Evolutionary conservation across 1,140 invertebrate species (phyloP), one percentile per base, ranked within the genome.

Genomic region (Mercenaria mercenaria): DNA sequence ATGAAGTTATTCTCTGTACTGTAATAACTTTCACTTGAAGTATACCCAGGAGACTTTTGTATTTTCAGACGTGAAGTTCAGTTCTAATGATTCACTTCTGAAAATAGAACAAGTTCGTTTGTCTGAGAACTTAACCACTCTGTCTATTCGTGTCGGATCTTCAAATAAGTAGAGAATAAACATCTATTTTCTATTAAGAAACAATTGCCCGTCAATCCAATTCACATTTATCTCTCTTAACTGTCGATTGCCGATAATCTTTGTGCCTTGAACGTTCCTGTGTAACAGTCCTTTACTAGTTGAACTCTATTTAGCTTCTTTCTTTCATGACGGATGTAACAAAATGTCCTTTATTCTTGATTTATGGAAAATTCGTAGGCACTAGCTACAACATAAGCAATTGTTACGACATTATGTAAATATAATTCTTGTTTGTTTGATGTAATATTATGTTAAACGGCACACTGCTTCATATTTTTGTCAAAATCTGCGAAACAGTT

Each of bases 221-320:
- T 11, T 67, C 61, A 8, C 26, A 67, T 11, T 37, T 37, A 67
- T 67, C 61, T 67, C 61, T 67, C 61, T 67, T n/a, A 67, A 32
- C 52, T 32, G 61, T 67, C 61, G 61, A 67, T 67, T 67, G 32
- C 32, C 61, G n/a, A n/a, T n/a, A n/a, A n/a, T n/a, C n/a, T n/a
- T 67, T 67, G 26, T 37, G 3, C 61, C 61, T 67, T 67, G 61
- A 67, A 37, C 61, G 26, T 18, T 32, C 26, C 15, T 32, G 61
- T 67, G 61, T 67, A 67, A 37, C 61, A 37, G 61, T 67, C n/a
- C n/a, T 67, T 32, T 3, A 67, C 61, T 11, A 67, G 18, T 32
- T 67, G 61, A 67, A 32, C 26, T 29, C 61, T n/a, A n/a, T n/a
- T n/a, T n/a, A n/a, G n/a, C n/a, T n/a, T n/a, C n/a, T n/a, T n/a